Percentiles rank a stretch among this genome's conserved stretches.
These are phyloP conservation scores for Blera fallax DNA, from an alignment of 2,888 invertebrate genomes.

Conservation along the genomic window DNA sequence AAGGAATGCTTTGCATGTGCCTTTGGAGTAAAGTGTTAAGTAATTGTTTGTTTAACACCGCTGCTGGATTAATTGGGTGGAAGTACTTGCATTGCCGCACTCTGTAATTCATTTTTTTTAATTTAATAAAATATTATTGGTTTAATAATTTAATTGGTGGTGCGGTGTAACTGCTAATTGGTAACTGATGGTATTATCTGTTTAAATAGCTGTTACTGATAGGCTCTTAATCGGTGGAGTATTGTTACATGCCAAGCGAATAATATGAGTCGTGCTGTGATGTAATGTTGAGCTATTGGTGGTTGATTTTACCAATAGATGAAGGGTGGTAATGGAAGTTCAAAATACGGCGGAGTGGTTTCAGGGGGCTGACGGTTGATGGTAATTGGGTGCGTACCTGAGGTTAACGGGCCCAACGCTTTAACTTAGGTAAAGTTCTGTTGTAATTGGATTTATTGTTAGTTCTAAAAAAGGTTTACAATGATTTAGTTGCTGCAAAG, in stretches of 20 bases:
- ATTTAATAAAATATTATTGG: background rate
- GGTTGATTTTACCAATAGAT: no score
- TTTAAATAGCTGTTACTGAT: background rate
- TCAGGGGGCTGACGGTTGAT: no score
- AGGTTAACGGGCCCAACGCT: no score
- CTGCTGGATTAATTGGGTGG: slow-evolving; percentile 2
- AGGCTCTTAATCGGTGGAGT: background rate
- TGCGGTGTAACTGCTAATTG: slow-evolving; percentile 15
- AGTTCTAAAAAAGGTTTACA: no score
- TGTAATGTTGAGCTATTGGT: background rate
- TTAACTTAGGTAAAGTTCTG: no score
- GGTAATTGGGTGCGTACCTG: no score
- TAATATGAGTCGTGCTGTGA: background rate
- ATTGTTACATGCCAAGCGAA: background rate
- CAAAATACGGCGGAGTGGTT: no score
- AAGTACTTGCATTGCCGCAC: background rate
- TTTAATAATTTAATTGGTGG: slow-evolving; percentile 5
- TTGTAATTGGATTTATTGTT: no score
- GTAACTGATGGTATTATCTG: background rate
- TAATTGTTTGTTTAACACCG: slow-evolving; percentile 54
- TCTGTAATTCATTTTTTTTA: background rate
- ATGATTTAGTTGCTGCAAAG: no score
- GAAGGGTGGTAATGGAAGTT: no score
- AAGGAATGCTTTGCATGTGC: slow-evolving; percentile 43
- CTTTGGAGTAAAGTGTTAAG: slow-evolving; percentile 50